phyloP scores from a whole-genome alignment of 2,113 vertebrate species.

The Entomyzon cyanotis region DNA sequence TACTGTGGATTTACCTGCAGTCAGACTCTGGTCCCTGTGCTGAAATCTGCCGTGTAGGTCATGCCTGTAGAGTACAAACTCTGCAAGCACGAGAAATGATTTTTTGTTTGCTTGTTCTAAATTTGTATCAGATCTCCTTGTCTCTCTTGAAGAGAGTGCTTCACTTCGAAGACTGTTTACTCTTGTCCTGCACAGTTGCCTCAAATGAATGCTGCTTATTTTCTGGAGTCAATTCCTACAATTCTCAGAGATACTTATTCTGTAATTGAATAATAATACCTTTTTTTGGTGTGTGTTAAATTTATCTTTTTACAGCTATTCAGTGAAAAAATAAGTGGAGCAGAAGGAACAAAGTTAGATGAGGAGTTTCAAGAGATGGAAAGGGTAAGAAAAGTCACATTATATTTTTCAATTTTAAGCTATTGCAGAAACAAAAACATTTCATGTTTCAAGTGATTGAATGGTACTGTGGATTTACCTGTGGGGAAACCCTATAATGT shows the following conservation, averaged over 20 bases:
- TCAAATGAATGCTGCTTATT: neutral
- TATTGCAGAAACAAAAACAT: neutral
- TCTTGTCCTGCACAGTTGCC: neutral
- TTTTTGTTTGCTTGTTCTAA: neutral
- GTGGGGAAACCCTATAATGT: neutral
- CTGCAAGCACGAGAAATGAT: neutral
- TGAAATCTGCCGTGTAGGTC: neutral
- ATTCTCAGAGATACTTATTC: neutral
- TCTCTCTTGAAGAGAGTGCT: neutral
- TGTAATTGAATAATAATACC: neutral
- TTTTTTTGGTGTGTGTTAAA: neutral
- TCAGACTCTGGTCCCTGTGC: neutral
- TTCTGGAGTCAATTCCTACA: neutral
- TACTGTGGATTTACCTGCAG: neutral
- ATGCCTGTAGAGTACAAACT: neutral
- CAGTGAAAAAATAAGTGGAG: conserved; percentile 94
- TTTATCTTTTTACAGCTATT: conserved; percentile 79
- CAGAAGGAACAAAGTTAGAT: conserved; percentile 92
- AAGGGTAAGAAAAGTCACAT: conserved; percentile 78
- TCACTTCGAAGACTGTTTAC: neutral
- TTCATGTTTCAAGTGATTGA: neutral
- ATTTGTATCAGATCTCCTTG: neutral
- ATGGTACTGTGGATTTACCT: neutral
- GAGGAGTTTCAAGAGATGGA: conserved; percentile 95
- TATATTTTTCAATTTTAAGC: neutral